Evolutionary conservation across 1,140 invertebrate species (phyloP), one percentile per base, ranked within the genome.

Genomic region (Marisa cornuarietis): DNA sequence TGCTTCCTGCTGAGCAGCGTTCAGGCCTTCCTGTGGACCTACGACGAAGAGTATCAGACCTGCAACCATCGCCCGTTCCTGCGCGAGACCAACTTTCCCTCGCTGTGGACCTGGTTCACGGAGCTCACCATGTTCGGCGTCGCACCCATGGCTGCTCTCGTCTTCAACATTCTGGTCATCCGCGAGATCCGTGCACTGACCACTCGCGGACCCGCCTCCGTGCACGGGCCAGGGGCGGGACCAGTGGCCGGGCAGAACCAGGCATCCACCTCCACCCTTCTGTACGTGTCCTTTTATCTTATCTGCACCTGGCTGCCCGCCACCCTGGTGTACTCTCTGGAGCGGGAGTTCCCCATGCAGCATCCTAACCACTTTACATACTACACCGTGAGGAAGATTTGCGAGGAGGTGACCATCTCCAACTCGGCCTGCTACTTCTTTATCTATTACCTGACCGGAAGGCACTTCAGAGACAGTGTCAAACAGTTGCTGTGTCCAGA

Each of bases 381-480:
- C 79, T 78, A 84, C 26, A 85, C 85, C 14, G 84, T 90, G n/a
- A 74, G 86, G 14, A 87, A 85, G 62, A 79, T 88, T 16, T 82
- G 89, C 10, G 85, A 89, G 74, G 88, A 89, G 78, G 84, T 91
- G 24, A 88, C 87, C 22, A 76, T 90, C 76, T 90, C 90, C 16
- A 90, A 90, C 81, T 90, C 90, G 61, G 88, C 90, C 2, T 87
- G 86, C 72, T 90, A 91, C 77, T 88, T 90, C 82, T 89, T 89
- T 77, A 90, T 91, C 62, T 91, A 91, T 73, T 87, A 85, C 71
- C 78, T 86, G 10, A 90, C 89, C 0, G 90, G 90, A 3, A 85
- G 84, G 71, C 83, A 86, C 68, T 91, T 90, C 79, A 79, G 90
- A 26, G 76, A 83, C 58, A 81, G 85, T 76, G 83, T 89, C 26